Evolutionary conservation across 2,888 invertebrate genomes (phyloP).

Genomic region (Andrena fulva): DNA sequence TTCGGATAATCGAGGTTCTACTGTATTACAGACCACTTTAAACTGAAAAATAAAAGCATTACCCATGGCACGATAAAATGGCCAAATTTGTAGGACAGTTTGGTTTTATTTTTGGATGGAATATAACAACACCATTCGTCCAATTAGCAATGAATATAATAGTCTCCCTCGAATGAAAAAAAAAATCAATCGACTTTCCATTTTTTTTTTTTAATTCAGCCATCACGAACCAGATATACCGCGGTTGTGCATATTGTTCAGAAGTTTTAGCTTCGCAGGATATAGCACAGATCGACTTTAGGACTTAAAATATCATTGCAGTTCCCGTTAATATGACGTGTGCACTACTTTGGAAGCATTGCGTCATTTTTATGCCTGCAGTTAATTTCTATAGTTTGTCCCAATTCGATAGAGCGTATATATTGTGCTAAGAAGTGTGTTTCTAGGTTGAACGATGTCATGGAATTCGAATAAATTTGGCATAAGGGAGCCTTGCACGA

Average conservation of each 20-base stretch:
- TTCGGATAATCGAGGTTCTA: too few species aligned
- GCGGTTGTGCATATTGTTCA: conserved; percentile 9
- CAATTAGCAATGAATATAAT: background rate
- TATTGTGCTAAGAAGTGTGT: conserved; percentile 25
- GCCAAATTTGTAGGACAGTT: too few species aligned
- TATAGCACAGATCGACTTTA: conserved; percentile 41
- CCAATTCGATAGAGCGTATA: conserved; percentile 44
- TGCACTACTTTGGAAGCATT: conserved; percentile 38
- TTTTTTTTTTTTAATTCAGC: background rate
- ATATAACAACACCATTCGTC: background rate
- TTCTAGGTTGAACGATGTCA: conserved; percentile 33
- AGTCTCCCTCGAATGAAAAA: background rate
- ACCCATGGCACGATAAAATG: too few species aligned
- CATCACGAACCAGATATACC: background rate
- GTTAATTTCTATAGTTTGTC: conserved; percentile 62
- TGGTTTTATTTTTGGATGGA: too few species aligned
- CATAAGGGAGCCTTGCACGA: background rate
- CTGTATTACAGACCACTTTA: too few species aligned
- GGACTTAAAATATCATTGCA: conserved; percentile 36
- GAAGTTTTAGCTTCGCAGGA: conserved; percentile 17
- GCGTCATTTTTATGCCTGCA: conserved; percentile 52
- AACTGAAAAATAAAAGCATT: too few species aligned
- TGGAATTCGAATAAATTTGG: conserved; percentile 39
- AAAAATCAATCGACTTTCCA: background rate
- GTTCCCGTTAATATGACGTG: conserved; percentile 35